Evolutionary conservation across 2,888 invertebrate genomes (phyloP).

Genomic region (Aproaerema taeniolella): DNA sequence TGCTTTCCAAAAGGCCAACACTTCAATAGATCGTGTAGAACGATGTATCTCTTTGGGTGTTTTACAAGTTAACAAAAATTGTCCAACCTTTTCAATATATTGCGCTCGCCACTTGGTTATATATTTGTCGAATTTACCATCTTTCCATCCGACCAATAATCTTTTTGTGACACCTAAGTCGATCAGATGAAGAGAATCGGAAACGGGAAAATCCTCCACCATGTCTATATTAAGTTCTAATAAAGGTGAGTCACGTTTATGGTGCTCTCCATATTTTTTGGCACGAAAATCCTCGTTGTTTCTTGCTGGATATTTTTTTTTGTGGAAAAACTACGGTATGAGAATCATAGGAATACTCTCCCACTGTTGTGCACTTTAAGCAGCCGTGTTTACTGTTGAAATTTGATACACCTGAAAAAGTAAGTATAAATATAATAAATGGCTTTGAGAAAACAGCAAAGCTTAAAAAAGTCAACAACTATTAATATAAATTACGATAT

Average conservation of each 20-base stretch:
- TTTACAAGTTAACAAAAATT: constrained; percentile 10
- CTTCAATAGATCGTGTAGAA: constrained; percentile 6
- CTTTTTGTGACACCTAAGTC: no score
- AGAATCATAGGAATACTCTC: not conserved
- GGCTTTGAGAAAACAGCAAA: no score
- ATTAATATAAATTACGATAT: no score
- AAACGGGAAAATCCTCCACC: no score
- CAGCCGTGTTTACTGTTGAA: not conserved
- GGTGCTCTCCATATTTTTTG: constrained; percentile 3
- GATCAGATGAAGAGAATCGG: no score
- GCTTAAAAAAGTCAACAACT: no score
- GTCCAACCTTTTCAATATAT: constrained; percentile 11
- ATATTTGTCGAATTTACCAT: no score
- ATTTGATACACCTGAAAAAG: not conserved
- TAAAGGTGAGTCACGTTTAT: constrained; percentile 1
- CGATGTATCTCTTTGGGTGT: constrained; percentile 13
- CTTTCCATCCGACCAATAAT: no score
- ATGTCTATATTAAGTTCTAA: no score
- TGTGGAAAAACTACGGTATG: not conserved
- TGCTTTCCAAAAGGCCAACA: constrained; percentile 13
- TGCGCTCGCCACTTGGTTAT: no score
- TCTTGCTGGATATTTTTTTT: not conserved
- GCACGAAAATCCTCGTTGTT: constrained; percentile 2
- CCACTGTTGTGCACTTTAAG: not conserved
- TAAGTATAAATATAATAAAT: no score